Base-by-base conservation (phyloP, 2,113 vertebrate species). In the Caranx melampygus region DNA sequence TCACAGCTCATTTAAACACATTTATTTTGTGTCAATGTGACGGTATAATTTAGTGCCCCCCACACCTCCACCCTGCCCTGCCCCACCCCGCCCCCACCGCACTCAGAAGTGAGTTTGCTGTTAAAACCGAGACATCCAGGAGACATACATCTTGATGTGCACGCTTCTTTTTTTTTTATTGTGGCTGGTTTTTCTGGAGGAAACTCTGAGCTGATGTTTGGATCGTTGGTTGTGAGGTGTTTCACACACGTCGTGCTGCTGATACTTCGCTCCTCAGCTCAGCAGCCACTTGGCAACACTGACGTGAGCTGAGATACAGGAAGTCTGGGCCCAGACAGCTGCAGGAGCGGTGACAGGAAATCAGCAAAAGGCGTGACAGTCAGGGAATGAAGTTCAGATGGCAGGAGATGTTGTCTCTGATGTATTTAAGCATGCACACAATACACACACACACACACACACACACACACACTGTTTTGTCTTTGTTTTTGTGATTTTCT, bases 351-450 rank as follows among this genome's bases (percentile, higher is more conserved):
- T 75, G 83, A 77, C 78, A 54, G 44, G 78, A 78, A 72, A 71
- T 71, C 81, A 84, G 44, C 42, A 3, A 49, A 40, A 76, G 54
- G n/a, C 9, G 13, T 60, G 51, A 79, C 64, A 76, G 18, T 62
- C 77, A 18, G 55, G 62, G 61, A 72, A 66, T 52, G 79, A 72
- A 83, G 80, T 26, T 69, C 42, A 67, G 65, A 72, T 75, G 6
- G 69, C 18, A 45, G 45, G 60, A 78, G 68, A 77, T 62, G 60
- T 40, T 61, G 51, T 40, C 44, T 63, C 69, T 68, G 59, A 75
- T 52, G 75, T 76, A 37, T 86, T 20, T 35, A 10, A 9, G 1
- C 4, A 0, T 1, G 1, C 52, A 42, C 21, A 26, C 31, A 52
- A 3, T 12, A 55, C 21, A 21, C 31, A 51, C n/a, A 5, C 37